Conservation (phyloP, 2,888 invertebrate species). For the Petrolisthes manimaculis region DNA sequence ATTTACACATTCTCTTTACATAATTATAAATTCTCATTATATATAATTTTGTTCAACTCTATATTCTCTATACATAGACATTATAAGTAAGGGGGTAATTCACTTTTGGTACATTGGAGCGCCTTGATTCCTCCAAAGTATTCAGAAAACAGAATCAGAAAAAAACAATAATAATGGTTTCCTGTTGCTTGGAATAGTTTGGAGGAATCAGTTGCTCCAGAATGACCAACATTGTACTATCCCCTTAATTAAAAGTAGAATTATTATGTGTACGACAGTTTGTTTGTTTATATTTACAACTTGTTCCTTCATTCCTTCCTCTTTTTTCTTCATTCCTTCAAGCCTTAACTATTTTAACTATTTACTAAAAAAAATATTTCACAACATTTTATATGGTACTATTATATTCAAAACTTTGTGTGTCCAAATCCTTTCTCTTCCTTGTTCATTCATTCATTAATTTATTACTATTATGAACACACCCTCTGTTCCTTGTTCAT, state of each 20-base stretch:
- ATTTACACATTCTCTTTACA: no score
- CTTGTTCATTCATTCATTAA: background rate
- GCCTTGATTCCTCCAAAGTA: no score
- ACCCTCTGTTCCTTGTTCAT: background rate
- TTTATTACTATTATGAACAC: background rate
- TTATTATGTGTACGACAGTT: no score
- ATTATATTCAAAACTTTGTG: background rate
- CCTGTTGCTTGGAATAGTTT: no score
- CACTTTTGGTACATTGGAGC: no score
- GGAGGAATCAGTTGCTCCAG: no score
- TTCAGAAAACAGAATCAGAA: background rate
- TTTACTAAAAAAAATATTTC: background rate
- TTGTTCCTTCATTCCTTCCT: background rate
- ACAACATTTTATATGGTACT: background rate
- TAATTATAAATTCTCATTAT: no score
- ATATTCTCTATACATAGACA: background rate
- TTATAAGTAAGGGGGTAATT: background rate
- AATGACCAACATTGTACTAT: no score
- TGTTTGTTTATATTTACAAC: background rate
- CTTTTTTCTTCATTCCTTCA: conserved; percentile 2
- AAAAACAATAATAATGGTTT: background rate
- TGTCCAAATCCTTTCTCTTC: background rate
- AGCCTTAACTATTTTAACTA: background rate
- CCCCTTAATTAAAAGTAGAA: no score
- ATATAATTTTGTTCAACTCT: background rate